These are phyloP conservation scores for Ciconia maguari DNA, from an alignment of 2,113 vertebrate genomes.

Conservation along the genomic window DNA sequence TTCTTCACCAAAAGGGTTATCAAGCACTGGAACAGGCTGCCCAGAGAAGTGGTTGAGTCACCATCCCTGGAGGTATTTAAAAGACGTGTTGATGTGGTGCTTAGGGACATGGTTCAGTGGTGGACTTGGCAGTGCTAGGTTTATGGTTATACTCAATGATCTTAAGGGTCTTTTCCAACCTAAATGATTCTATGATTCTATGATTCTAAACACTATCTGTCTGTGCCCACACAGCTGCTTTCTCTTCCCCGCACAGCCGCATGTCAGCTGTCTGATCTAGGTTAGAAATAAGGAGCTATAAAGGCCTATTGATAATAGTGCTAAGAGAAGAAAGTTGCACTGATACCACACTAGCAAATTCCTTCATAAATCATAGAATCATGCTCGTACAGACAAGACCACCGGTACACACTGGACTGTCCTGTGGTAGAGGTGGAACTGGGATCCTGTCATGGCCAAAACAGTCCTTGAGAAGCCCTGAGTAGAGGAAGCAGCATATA, in stretches of 20 bases:
- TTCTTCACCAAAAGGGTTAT: neutral
- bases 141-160: neutral
- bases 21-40: neutral
- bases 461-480: neutral
- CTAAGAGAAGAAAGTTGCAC: neutral
- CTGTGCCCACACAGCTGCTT: neutral
- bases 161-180: neutral
- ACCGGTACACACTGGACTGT: neutral
- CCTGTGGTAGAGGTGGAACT: neutral
- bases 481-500: neutral
- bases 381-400: neutral
- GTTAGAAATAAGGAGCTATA: neutral
- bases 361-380: neutral
- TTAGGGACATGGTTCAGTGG: neutral
- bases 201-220: neutral
- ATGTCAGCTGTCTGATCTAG: neutral
- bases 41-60: neutral
- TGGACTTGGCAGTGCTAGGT: neutral
- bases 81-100: accelerated
- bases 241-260: neutral
- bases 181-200: neutral
- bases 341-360: neutral
- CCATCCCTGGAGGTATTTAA: neutral
- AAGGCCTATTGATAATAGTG: neutral
- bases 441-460: neutral